Evolutionary conservation across 2,888 invertebrate species (phyloP), one percentile per base, ranked within the genome.

Genomic region (Ormyrus rosae): DNA sequence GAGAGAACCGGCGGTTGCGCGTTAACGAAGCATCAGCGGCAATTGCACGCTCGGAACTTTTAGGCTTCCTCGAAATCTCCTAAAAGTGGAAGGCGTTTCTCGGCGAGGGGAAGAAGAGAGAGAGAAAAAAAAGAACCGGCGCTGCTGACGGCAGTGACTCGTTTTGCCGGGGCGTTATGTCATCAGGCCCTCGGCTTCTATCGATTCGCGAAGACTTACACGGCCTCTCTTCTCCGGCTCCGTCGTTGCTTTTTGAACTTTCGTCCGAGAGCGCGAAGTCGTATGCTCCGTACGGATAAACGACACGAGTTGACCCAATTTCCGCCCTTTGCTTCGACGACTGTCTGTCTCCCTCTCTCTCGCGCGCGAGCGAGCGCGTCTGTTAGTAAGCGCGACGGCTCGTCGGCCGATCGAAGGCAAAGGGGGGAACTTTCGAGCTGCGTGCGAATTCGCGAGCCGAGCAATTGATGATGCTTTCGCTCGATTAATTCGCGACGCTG

Each of bases 191-290:
- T 86, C 83, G 88, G 89, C 88, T 90, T 89, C 88, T 89, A 90
- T 90, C 87, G 90, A 90, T 90, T 89, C 83, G 77, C 82, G 89
- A 90, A 90, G 89, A 87, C 90, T 86, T 87, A 89, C 81, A 80
- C 82, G 83, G 82, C 34, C 68, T 60, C 53, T 53, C 71, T 4
- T 34, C 34, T 34, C 34, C 34, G 34, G 34, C 34, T 34, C 60
- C 70, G 61, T 51, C 80, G 80, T 81, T 83, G 82, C 83, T 84
- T 84, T 81, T 84, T 81, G 82, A 84, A 85, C 82, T 85, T 85
- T 84, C 83, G 85, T 81, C 78, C 78, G 79, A n/a, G 63, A 19
- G 34, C 56, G 67, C 58, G 67, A 81, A 78, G 77, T 78, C 81
- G 73, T 77, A 81, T 34, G 19, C 77, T 77, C 73, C 55, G 69